A percentile compares a stretch with the other conserved stretches of the same genome.
Conservation (phyloP, 35 echinoderm and acorn worm genomes). For the Apostichopus californicus region DNA sequence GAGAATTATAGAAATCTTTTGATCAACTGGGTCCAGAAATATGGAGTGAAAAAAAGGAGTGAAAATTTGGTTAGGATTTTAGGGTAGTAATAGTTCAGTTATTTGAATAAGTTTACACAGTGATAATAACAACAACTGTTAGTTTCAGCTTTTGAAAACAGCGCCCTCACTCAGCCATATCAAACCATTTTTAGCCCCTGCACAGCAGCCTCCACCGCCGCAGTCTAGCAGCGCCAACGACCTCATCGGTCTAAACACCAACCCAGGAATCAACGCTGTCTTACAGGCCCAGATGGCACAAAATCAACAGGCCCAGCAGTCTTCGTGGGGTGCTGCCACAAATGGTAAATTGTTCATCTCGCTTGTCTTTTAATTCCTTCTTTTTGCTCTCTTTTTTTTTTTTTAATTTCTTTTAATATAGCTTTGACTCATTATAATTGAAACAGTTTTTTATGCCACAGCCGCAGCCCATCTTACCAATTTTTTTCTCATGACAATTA, state of each 20-base stretch:
- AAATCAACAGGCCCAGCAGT: conserved; percentile 42
- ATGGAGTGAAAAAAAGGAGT: too few relatives aligned
- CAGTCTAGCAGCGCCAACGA: conserved; percentile 52
- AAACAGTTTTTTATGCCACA: too few relatives aligned
- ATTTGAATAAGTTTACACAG: too few relatives aligned
- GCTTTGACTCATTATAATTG: too few relatives aligned
- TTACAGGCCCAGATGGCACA: conserved; percentile 62
- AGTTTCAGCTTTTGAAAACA: not conserved
- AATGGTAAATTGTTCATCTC: conserved; percentile 65
- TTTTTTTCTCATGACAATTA: too few relatives aligned
- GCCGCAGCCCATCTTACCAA: too few relatives aligned
- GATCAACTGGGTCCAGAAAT: too few relatives aligned
- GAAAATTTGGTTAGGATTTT: too few relatives aligned
- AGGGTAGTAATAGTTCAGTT: too few relatives aligned
- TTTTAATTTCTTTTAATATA: too few relatives aligned
- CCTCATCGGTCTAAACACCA: conserved; percentile 72
- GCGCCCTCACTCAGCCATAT: conserved; percentile 1
- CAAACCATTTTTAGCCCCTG: conserved; percentile 1
- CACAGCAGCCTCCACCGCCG: not conserved
- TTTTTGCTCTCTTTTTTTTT: not conserved
- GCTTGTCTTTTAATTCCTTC: not conserved
- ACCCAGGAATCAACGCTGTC: conserved; percentile 51
- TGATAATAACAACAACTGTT: too few relatives aligned
- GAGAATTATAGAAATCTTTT: too few relatives aligned
- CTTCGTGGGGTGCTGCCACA: conserved; percentile 70